These are phyloP conservation scores for Calidris pygmaea DNA, from an alignment of 2,113 vertebrate genomes.

Conservation along the genomic window DNA sequence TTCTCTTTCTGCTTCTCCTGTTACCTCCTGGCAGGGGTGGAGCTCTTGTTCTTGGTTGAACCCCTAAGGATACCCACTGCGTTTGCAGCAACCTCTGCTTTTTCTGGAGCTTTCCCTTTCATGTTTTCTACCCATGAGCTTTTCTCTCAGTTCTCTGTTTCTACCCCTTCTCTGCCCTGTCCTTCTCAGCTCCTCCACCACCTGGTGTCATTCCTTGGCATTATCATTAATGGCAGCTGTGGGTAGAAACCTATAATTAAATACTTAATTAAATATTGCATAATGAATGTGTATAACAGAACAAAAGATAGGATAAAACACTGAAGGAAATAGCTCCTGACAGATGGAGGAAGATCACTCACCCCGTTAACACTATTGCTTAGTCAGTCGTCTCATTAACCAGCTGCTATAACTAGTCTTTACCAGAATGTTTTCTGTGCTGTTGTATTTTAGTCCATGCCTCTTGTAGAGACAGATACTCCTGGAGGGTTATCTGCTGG, in stretches of 20 bases:
- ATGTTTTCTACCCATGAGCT: not conserved
- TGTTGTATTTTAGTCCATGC: not conserved
- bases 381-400: not conserved
- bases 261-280: not conserved
- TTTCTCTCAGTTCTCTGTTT: not conserved
- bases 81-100: not conserved
- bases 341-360: not conserved
- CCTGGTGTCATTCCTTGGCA: not conserved
- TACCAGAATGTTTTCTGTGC: not conserved
- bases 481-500: not conserved
- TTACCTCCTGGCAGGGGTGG: not conserved
- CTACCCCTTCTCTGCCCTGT: not conserved
- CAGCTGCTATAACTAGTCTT: not conserved
- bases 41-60: not conserved
- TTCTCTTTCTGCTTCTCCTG: not conserved
- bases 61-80: accelerated
- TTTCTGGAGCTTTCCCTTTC: not conserved
- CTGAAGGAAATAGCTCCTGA: not conserved
- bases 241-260: not conserved
- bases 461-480: not conserved
- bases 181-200: not conserved
- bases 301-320: not conserved
- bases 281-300: not conserved
- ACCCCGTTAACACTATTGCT: not conserved
- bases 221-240: not conserved